Evolutionary conservation across 1,140 invertebrate genomes (phyloP).

Genomic region (Saccostrea echinata): DNA sequence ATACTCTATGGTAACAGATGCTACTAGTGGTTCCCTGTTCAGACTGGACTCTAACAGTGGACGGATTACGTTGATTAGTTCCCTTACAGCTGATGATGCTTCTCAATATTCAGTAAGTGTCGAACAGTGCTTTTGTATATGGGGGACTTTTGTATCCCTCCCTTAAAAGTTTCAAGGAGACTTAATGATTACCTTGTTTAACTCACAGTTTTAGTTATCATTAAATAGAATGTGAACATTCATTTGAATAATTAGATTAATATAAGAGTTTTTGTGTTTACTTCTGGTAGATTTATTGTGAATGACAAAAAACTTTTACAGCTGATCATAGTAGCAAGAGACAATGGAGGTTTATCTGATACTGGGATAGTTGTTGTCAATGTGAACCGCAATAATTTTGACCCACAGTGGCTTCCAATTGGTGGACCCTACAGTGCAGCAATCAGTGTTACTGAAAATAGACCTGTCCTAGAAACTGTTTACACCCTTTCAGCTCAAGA

Average conservation of each 20-base stretch:
- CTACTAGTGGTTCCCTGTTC: slow-evolving; percentile 81
- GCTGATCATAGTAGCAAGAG: slow-evolving; percentile 69
- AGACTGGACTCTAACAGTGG: slow-evolving; percentile 92
- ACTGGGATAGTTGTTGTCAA: slow-evolving; percentile 66
- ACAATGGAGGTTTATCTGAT: slow-evolving; percentile 64
- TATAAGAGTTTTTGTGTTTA: no score
- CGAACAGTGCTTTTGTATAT: no score
- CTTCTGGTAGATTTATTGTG: no score
- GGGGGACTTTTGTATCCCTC: no score
- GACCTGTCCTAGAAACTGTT: slow-evolving; percentile 55
- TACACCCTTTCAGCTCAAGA: slow-evolving; percentile 55
- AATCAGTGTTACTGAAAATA: slow-evolving; percentile 57
- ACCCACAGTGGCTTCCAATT: slow-evolving; percentile 55
- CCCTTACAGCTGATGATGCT: slow-evolving; percentile 13
- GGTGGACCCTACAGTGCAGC: slow-evolving; percentile 10
- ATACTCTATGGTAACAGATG: slow-evolving; percentile 59
- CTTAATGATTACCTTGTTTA: no score
- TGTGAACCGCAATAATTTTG: slow-evolving; percentile 67
- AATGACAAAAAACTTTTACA: slow-evolving; percentile 47
- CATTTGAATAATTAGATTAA: no score
- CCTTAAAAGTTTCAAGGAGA: no score
- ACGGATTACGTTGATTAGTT: slow-evolving; percentile 80
- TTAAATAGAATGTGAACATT: no score
- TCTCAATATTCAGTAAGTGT: neutral
- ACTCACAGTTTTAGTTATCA: no score